Percentiles rank a stretch among this genome's conserved stretches.
phyloP scores from a whole-genome alignment of 2,888 invertebrate genomes.

The Amiota minor region DNA sequence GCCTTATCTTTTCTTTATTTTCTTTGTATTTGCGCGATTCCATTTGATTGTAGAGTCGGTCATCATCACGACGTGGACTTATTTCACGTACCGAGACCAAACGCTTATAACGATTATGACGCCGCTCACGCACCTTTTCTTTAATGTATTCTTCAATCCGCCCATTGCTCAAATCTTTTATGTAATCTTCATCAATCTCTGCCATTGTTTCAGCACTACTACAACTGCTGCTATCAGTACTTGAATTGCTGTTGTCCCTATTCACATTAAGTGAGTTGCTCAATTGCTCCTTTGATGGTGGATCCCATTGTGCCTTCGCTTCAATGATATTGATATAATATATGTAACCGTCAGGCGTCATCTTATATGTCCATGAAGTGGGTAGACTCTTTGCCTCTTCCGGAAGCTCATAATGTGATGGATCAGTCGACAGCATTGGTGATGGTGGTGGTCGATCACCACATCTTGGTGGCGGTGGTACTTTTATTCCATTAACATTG shows the following conservation, averaged over 20 bases:
- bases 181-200: constrained; percentile 45
- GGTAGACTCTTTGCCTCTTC: constrained; percentile 79
- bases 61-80: constrained; percentile 86
- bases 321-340: constrained; percentile 93
- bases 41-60: constrained; percentile 79
- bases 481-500: constrained; percentile 63
- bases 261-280: constrained; percentile 40
- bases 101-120: constrained; percentile 74
- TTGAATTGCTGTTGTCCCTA: constrained; percentile 47
- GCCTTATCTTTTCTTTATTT: constrained; percentile 84
- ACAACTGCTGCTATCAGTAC: constrained; percentile 48
- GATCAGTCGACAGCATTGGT: constrained; percentile 56
- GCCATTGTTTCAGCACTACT: constrained; percentile 38
- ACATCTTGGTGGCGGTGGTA: constrained; percentile 69
- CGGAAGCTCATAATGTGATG: constrained; percentile 71
- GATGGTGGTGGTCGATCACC: constrained; percentile 42
- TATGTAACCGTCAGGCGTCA: constrained; percentile 85
- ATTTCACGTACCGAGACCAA: constrained; percentile 80
- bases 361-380: constrained; percentile 89
- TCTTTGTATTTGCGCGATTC: constrained; percentile 85
- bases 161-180: constrained; percentile 55
- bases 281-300: constrained; percentile 75
- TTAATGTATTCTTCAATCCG: constrained; percentile 64
- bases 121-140: constrained; percentile 75
- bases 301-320: constrained; percentile 86